phyloP scores from a whole-genome alignment of 2,797 vertebrate species.

The Pseudochromis fuscus region DNA sequence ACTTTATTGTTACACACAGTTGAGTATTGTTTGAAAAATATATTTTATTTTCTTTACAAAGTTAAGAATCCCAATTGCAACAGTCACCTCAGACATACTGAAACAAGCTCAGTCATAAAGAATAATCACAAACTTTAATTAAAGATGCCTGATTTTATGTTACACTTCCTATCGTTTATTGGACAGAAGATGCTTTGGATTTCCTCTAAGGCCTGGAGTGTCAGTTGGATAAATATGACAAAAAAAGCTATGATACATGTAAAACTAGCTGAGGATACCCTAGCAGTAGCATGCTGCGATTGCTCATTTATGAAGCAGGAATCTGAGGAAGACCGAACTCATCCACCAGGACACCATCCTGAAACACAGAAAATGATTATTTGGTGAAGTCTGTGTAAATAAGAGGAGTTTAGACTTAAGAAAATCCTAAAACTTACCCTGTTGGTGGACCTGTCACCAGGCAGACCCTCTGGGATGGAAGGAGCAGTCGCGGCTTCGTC shows the following conservation, averaged over 20 bases:
- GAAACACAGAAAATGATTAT: conserved; percentile 28
- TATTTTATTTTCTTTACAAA: conserved; percentile 86
- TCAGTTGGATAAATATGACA: conserved; percentile 81
- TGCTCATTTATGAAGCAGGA: conserved; percentile 89
- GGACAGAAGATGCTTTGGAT: conserved; percentile 56
- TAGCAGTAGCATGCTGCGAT: conserved; percentile 47
- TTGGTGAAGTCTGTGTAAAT: no score
- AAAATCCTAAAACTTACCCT: conserved; percentile 83
- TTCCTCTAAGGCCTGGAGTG: conserved; percentile 64
- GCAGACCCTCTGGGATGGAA: conserved; percentile 93
- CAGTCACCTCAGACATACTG: conserved; percentile 65
- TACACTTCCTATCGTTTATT: conserved; percentile 29
- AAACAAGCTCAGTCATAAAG: conserved; percentile 53
- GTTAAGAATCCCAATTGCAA: conserved; percentile 73
- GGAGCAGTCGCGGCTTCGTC: conserved; percentile 94
- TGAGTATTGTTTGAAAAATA: conserved; percentile 81
- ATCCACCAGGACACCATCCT: conserved; percentile 98
- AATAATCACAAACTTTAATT: conserved; percentile 38
- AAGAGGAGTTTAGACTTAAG: not conserved
- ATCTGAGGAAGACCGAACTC: conserved; percentile 99
- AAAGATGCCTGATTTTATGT: conserved; percentile 35
- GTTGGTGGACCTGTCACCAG: conserved; percentile 89
- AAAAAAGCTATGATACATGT: conserved; percentile 80
- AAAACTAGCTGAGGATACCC: conserved; percentile 70
- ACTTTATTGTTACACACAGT: conserved; percentile 22